Evolutionary conservation across 2,888 invertebrate species (phyloP).

Genomic region (Liopterus haemorrhoidalis): DNA sequence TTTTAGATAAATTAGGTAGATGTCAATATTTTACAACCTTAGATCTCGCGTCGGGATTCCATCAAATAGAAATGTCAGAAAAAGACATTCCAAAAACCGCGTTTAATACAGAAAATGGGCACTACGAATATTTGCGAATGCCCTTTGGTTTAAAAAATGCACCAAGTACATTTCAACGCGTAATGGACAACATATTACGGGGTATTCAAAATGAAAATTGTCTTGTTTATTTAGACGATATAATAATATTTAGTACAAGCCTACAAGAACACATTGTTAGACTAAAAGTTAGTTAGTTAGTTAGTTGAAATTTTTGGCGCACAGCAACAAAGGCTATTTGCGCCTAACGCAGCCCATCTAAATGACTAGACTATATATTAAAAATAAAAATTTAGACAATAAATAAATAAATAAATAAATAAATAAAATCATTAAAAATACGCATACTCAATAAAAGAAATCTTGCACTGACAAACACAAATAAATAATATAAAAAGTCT

Average conservation of each 20-base stretch:
- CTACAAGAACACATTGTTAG: neutral
- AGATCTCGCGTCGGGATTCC: constrained; percentile 32
- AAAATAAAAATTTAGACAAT: too few species aligned
- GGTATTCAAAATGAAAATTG: constrained; percentile 7
- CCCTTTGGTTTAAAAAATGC: constrained; percentile 30
- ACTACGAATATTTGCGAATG: constrained; percentile 31
- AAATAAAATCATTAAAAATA: too few species aligned
- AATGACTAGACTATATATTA: too few species aligned
- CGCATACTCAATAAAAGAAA: too few species aligned
- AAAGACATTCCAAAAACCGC: constrained; percentile 30
- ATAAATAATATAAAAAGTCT: too few species aligned
- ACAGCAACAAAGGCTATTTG: too few species aligned
- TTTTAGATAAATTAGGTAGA: constrained; percentile 23
- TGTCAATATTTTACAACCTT: constrained; percentile 26
- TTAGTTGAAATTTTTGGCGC: too few species aligned
- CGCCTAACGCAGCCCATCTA: too few species aligned
- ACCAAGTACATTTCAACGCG: constrained; percentile 31
- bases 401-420: too few species aligned
- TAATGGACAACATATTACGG: constrained; percentile 22
- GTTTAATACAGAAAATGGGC: constrained; percentile 27
- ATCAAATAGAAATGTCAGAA: constrained; percentile 30
- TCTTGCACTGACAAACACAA: too few species aligned
- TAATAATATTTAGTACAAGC: constrained; percentile 1
- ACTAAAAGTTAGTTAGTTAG: too few species aligned
- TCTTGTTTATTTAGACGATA: constrained; percentile 6